Conservation (phyloP, 2,888 invertebrate genomes). For the Polydrusus cervinus region DNA sequence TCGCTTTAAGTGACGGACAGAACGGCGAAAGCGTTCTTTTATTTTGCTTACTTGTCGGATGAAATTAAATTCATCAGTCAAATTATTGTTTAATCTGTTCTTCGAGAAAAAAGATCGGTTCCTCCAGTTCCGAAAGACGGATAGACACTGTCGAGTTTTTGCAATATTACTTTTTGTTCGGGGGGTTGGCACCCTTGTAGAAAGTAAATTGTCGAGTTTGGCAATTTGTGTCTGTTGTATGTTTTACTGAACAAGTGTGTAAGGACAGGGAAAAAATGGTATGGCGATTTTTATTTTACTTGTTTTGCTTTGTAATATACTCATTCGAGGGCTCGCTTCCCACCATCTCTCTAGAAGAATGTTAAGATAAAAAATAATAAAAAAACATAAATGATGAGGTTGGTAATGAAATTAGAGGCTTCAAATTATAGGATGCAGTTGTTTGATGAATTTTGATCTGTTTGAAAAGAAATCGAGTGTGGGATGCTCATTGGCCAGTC, state of each 20-base stretch:
- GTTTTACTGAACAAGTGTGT: background rate
- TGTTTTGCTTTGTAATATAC: no score
- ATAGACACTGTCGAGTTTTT: slow-evolving; percentile 35
- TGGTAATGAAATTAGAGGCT: no score
- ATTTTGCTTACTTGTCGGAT: slow-evolving; percentile 56
- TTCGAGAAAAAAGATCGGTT: slow-evolving; percentile 27
- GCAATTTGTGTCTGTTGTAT: background rate
- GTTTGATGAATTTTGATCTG: no score
- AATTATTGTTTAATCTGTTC: slow-evolving; percentile 57
- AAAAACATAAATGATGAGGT: no score
- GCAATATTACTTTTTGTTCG: slow-evolving; percentile 26
- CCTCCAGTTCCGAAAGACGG: slow-evolving; percentile 12
- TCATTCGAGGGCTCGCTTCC: no score
- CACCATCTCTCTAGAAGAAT: no score
- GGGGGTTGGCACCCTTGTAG: slow-evolving; percentile 2
- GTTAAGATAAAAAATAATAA: no score
- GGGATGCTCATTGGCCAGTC: no score
- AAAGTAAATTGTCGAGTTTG: background rate
- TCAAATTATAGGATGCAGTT: no score
- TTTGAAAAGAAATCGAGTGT: no score
- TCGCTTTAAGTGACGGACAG: slow-evolving; percentile 24
- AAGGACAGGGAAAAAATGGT: background rate
- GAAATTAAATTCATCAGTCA: slow-evolving; percentile 60
- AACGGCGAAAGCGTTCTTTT: slow-evolving; percentile 24
- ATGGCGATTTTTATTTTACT: no score